Evolutionary conservation across 1,140 invertebrate genomes (phyloP), one percentile per base, ranked within the genome.

Genomic region (Antheraea pernyi): DNA sequence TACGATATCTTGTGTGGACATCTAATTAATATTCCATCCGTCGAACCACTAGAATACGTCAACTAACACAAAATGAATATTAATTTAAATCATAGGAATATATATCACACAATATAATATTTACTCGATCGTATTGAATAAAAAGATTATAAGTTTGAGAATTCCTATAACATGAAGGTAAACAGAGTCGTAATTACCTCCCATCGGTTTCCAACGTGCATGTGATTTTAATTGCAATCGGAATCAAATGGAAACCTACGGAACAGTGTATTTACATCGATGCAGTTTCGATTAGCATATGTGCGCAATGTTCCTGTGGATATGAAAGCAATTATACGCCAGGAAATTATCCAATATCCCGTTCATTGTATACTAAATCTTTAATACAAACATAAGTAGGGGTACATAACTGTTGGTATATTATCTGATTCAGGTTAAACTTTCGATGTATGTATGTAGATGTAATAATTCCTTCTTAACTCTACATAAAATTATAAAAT

Each of bases 341-440:
- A 72, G 74, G 70, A 75, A 72, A 75, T 75, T 72, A 70, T 70
- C 60, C 68, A 75, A 75, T 75, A 69, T 75, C 70, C 74, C 19
- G 67, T 69, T 39, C 67, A 19, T 46, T 69, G 67, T 72, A 59
- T 30, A 30, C n/a, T 61, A 36, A 61, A 11, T 36, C 18, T 61
- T 22, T n/a, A 61, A 36, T 22, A 22, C 19, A 13, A 61, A 3
- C 9, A 22, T 9, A 22, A 8, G 3, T 53, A 53, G 0, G 4
- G 1, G 6, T 53, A 53, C 46, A n/a, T 0, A 16, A 16, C 16
- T 16, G 13, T 53, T 53, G 16, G 46, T 16, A 13, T 53, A 16
- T 53, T 53, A n/a, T n/a, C 16, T 10, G 11, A 42, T 42, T 16
- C 16, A 16, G 46, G 16, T 16, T 16, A 53, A 3, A 42, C 7